These are phyloP conservation scores for Prochilodus magdalenae DNA, from an alignment of 2,113 vertebrate genomes.

Conservation along the genomic window DNA sequence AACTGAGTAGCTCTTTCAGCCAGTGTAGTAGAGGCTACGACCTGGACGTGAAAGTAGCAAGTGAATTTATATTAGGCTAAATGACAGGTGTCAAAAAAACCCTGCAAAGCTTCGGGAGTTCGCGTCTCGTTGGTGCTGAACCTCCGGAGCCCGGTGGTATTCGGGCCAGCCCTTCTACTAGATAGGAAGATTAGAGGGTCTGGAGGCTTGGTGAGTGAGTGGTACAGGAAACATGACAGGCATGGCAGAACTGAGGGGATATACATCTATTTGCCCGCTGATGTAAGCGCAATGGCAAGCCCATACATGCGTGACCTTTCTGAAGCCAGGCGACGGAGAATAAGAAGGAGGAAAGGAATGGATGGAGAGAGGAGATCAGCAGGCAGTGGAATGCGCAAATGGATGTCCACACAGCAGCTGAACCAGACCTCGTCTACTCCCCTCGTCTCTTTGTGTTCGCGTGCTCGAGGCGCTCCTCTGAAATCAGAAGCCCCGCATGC, in stretches of 20 bases:
- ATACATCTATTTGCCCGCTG: neutral
- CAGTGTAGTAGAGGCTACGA: too few species aligned
- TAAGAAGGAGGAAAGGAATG: neutral
- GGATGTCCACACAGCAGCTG: slow-evolving; percentile 11
- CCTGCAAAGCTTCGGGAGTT: too few species aligned
- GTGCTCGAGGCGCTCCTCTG: neutral
- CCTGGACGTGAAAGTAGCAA: too few species aligned
- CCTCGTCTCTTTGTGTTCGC: neutral
- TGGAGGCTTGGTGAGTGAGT: neutral
- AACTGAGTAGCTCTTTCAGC: too few species aligned
- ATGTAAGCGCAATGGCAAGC: neutral
- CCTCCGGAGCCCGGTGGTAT: too few species aligned
- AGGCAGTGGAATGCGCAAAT: slow-evolving; percentile 16
- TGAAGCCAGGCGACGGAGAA: neutral
- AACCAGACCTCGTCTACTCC: slow-evolving; percentile 2
- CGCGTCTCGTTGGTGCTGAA: too few species aligned
- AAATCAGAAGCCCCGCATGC: neutral
- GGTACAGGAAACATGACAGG: neutral
- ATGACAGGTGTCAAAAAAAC: too few species aligned
- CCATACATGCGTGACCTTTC: neutral
- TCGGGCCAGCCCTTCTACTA: too few species aligned
- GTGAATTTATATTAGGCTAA: too few species aligned
- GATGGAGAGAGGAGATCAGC: too few species aligned
- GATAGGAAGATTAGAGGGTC: neutral
- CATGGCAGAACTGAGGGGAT: neutral